Conservation (phyloP, 1,140 invertebrate genomes). For the Pantala flavescens region DNA sequence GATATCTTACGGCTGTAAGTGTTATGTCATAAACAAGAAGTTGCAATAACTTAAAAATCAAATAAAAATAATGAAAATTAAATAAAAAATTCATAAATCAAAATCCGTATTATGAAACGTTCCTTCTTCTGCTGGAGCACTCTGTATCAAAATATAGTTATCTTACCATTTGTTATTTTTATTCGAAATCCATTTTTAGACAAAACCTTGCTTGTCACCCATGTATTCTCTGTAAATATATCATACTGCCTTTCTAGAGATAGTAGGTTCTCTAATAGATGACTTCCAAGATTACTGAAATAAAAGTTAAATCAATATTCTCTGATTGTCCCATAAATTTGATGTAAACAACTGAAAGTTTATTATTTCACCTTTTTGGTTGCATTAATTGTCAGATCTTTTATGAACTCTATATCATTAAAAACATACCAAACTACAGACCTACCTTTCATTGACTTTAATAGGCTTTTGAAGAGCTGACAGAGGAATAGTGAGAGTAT, state of each 20-base stretch:
- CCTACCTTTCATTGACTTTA: slow-evolving; percentile 13
- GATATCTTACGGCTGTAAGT: too few species aligned
- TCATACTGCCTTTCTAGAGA: slow-evolving; percentile 1
- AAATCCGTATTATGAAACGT: too few species aligned
- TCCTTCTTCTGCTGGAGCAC: too few species aligned
- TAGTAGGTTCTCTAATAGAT: not conserved
- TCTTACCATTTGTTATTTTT: not conserved
- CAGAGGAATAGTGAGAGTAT: slow-evolving; percentile 11
- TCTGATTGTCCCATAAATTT: not conserved
- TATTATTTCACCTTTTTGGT: not conserved
- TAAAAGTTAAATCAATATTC: not conserved
- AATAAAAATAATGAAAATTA: too few species aligned
- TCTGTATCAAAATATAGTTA: not conserved
- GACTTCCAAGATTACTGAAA: not conserved
- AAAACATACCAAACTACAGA: not conserved
- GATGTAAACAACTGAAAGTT: not conserved
- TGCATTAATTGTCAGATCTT: not conserved
- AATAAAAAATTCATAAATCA: too few species aligned
- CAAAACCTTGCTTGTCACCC: not conserved
- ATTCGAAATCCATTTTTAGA: slow-evolving; percentile 4
- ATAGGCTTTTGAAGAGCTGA: not conserved
- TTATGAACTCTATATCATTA: not conserved
- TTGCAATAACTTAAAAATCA: too few species aligned
- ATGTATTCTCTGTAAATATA: not conserved
- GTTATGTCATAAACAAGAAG: too few species aligned